Evolutionary conservation across 64 coral and sea anemone genomes (phyloP).

Genomic region (Dendrophyllia cribrosa): DNA sequence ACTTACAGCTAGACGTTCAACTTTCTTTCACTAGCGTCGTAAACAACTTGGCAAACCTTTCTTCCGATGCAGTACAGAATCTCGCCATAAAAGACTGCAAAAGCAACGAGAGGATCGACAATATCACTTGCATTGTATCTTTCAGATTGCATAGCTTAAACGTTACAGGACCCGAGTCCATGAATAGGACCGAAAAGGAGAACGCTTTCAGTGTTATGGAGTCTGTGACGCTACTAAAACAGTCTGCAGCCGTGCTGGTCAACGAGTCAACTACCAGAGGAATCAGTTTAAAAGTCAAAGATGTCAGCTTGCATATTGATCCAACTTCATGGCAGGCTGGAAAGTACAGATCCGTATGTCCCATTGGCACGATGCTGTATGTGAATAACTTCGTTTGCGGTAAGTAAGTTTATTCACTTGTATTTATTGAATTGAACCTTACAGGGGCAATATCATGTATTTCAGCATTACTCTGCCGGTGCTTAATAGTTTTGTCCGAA

Average conservation of each 20-base stretch:
- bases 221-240: constrained; percentile 16
- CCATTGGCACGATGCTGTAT: not conserved
- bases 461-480: too few relatives aligned
- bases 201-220: constrained; percentile 42
- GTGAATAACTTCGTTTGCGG: constrained; percentile 39
- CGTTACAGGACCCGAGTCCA: not conserved
- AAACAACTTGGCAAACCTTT: constrained; percentile 14
- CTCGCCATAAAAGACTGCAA: constrained; percentile 5
- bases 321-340: not conserved
- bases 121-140: constrained; percentile 7
- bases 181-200: constrained; percentile 6
- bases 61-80: constrained; percentile 50
- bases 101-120: not conserved
- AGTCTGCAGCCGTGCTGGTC: not conserved
- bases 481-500: too few relatives aligned
- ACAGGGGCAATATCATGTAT: too few relatives aligned
- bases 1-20: constrained; percentile 18
- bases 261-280: constrained; percentile 7
- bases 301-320: not conserved
- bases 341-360: constrained; percentile 20
- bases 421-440: too few relatives aligned
- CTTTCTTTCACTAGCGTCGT: not conserved
- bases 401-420: not conserved
- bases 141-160: constrained; percentile 24
- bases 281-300: not conserved